These are phyloP conservation scores for Toxostoma redivivum DNA, from an alignment of 2,113 vertebrate genomes.

Conservation along the genomic window DNA sequence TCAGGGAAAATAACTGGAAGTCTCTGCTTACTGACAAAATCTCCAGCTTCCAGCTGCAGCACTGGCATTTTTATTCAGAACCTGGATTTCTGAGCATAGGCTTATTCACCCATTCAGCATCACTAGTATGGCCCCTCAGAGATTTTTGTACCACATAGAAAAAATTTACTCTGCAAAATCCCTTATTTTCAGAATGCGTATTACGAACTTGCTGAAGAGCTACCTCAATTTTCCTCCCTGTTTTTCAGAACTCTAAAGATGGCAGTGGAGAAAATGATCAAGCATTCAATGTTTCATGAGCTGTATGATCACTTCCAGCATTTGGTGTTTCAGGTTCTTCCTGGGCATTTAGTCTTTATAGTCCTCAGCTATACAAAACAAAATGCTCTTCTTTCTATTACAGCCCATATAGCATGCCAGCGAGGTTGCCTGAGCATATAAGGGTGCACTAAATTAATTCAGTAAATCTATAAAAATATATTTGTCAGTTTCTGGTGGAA, in stretches of 20 bases:
- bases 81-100: neutral
- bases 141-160: neutral
- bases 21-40: neutral
- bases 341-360: neutral
- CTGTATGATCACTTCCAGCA: neutral
- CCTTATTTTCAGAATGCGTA: neutral
- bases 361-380: neutral
- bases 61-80: neutral
- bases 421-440: neutral
- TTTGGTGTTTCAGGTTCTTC: neutral
- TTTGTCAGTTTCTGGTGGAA: neutral
- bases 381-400: neutral
- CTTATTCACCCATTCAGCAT: neutral
- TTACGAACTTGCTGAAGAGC: neutral
- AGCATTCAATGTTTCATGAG: neutral
- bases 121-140: neutral
- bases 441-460: neutral
- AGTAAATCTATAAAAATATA: neutral
- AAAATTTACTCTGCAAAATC: neutral
- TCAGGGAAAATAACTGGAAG: neutral
- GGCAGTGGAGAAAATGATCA: neutral
- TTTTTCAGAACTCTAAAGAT: neutral
- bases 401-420: neutral
- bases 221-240: neutral
- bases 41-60: neutral